Evolutionary conservation across 2,888 invertebrate genomes (phyloP), one percentile per base, ranked within the genome.

Genomic region (Ennomos quercinarius): DNA sequence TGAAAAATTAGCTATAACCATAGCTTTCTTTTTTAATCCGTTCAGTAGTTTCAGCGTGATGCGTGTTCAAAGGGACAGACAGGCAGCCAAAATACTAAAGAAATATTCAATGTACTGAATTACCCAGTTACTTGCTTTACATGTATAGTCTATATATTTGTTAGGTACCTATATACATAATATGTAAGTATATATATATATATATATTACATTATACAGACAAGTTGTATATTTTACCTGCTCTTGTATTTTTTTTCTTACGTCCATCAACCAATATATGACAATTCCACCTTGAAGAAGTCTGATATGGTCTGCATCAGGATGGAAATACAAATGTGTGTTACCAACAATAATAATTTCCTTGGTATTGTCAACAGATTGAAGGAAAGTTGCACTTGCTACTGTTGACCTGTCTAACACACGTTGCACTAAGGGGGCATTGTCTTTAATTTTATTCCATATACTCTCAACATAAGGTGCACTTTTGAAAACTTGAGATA

Each of bases 311-410:
- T 97, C 97, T 8, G 98, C 97, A 83, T 96, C 95, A 0, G 98
- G 98, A 81, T 97, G 97, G 77, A 98, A 99, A 89, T 98, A 99
- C 47, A 99, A 93, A 92, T 99, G 99, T 1, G 98, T 98, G 78
- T 98, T 99, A 11, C 96, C 98, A 65, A 96, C 90, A 39, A 97
- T 78, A 38, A 97, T 72, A 55, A 95, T 84, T 71, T 95, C 93
- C 58, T 89, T 84, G 2, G 89, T 86, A 58, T 93, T 93, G 10
- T 94, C 94, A 63, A 89, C 79, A 1, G 94, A 94, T 70, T 94
- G 90, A 36, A 97, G 83, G 55, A 94, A 80, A 36, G 93, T 89
- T 11, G 93, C 94, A 88, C 96, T 95, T 27, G 95, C 80, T 8
- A 94, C 94, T n/a, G 96, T 96, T 38, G 95, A 94, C 67, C 95